Percentiles rank a stretch among this genome's conserved stretches.
phyloP scores from a whole-genome alignment of 2,113 vertebrate species.

The Pelobates fuscus region DNA sequence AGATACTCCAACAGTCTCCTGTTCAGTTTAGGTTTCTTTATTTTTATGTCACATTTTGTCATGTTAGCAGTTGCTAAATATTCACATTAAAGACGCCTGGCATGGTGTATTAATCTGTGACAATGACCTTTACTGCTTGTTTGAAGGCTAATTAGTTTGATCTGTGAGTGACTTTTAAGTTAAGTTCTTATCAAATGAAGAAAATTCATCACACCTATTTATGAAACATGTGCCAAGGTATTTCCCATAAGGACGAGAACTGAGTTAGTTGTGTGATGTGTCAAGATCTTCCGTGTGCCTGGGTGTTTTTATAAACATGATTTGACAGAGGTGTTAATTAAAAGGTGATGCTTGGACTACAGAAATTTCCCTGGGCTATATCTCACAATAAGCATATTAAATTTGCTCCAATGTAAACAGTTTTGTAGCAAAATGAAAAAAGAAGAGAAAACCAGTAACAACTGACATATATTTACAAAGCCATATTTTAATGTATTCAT shows the following conservation, averaged over 20 bases:
- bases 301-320: constrained; percentile 26
- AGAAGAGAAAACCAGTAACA: background rate
- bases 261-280: constrained; percentile 9
- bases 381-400: constrained; percentile 2
- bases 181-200: constrained; percentile 21
- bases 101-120: constrained; percentile 34
- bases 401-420: background rate
- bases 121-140: constrained; percentile 40
- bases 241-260: constrained; percentile 7
- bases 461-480: background rate
- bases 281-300: background rate
- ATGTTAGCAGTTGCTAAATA: background rate
- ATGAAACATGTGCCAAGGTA: constrained; percentile 11
- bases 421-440: background rate
- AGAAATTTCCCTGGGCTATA: background rate
- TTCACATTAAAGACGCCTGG: constrained; percentile 13
- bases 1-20: too few species aligned
- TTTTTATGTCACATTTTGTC: background rate
- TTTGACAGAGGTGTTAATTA: constrained; percentile 42
- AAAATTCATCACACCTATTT: constrained; percentile 41
- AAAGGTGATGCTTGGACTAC: constrained; percentile 30
- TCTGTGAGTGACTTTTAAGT: constrained; percentile 31
- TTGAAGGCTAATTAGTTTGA: constrained; percentile 42
- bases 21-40: background rate
- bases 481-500: background rate